Percentiles rank a stretch among this genome's conserved stretches.
Conservation (phyloP, 2,113 vertebrate species). For the Cathartes aura region DNA sequence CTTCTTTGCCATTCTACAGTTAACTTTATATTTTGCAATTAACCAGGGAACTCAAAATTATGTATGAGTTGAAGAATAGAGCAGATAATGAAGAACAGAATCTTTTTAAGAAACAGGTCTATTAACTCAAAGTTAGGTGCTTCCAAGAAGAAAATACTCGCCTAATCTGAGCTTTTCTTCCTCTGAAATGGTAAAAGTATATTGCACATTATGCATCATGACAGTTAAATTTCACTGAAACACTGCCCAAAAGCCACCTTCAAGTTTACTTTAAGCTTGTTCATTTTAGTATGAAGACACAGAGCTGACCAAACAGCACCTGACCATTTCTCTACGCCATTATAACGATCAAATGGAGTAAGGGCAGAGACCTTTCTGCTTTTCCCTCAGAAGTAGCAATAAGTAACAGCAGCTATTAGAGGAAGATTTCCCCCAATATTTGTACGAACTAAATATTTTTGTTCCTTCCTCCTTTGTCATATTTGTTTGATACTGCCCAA, state of each 20-base stretch:
- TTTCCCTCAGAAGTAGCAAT: not conserved
- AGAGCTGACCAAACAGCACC: not conserved
- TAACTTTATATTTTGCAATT: not conserved
- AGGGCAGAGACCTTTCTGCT: not conserved
- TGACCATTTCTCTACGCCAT: not conserved
- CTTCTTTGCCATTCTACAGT: not conserved
- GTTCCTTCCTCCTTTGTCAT: not conserved
- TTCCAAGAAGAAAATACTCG: not conserved
- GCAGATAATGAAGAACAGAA: not conserved
- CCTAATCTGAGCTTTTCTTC: not conserved
- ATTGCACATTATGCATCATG: not conserved
- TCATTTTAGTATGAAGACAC: not conserved
- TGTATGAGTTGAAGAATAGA: not conserved
- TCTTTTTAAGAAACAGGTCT: not conserved
- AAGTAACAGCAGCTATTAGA: not conserved
- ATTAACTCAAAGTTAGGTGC: not conserved
- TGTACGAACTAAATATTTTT: not conserved
- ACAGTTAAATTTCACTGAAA: not conserved
- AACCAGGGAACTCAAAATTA: not conserved
- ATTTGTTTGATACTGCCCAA: not conserved
- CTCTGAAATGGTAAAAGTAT: not conserved
- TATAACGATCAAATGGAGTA: not conserved
- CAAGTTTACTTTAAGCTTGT: not conserved
- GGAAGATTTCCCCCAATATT: not conserved
- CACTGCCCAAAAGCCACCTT: not conserved